Base-by-base conservation (phyloP, 35 echinoderm and acorn worm genomes). In the Acanthaster planci region DNA sequence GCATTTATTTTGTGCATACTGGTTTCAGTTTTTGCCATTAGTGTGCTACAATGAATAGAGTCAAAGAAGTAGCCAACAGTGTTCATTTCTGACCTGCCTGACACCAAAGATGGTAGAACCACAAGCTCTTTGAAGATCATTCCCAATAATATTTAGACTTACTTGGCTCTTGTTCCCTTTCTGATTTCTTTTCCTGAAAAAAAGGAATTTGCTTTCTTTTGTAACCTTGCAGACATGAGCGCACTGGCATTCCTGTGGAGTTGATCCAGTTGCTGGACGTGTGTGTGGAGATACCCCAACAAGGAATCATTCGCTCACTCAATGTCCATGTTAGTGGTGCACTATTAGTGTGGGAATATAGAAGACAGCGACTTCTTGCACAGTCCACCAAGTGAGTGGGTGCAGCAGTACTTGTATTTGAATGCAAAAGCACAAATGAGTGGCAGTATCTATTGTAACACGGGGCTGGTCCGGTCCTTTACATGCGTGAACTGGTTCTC, bases 261-360 rank as follows among this genome's bases (percentile, higher is more conserved):
- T 39, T 96, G 47, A 97, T 97, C 40, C 91, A 97, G 39, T 34
- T 90, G 30, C 86, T 96, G 22, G 95, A 97, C 78, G 87, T 89
- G 0, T 97, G 95, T 83, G 91, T 97, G 47, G 95, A 97, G 40
- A 97, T 97, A 39, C 95, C 95, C 7, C 95, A 97, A 78, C 87
- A 93, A 23, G 95, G 95, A 1, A 52, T 89, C 42, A 87, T 97
- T 56, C 72, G 93, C 37, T 96, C 93, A 0, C 88, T 97, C 79
- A 97, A 97, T 77, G 90, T 97, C 27, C 90, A 97, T 44, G 95
- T 97, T 8, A 97, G 95, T 82, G 95, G 90, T 39, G 90, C 95
- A 12, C 76, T 97, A n/a, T 40, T 92, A 27, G 77, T 97, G 50
- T 97, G 95, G 95, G 95, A 97, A 32, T 97, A 97, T 76, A 93